Base-by-base conservation (phyloP, 1,140 invertebrate genomes). In the Rhyacophila brunnea region DNA sequence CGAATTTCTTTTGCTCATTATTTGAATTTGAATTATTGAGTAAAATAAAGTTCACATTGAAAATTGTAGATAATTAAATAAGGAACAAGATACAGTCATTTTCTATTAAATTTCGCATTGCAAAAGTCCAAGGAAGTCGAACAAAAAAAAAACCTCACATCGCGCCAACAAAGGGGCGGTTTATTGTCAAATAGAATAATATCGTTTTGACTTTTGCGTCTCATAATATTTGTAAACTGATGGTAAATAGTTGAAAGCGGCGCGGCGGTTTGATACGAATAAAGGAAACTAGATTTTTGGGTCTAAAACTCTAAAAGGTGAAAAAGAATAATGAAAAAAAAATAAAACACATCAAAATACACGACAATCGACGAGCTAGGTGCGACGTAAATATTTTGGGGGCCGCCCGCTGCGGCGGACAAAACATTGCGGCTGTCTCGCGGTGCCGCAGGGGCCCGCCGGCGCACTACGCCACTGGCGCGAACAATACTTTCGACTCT, bases 321-420 rank as follows among this genome's bases (percentile, higher is more conserved):
- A 32, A 44, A 14, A 38, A 13, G 43, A 47, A 44, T n/a, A n/a
- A n/a, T 28, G 23, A 28, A 28, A 28, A 28, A n/a, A 28, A 28
- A 28, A 28, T 28, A 9, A 5, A 9, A 28, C 23, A 28, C 9
- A 40, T 19, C 42, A 63, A 64, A 57, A 64, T 60, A 64, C 62
- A 64, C 60, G 62, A 64, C 62, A 64, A 64, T n/a, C n/a, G n/a
- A 64, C 62, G 62, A 64, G 62, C 51, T 48, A 64, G 62, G 62
- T 64, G 62, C 55, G 57, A 64, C 62, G 58, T 57, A 60, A 60
- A 64, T 64, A 64, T 64, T 64, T 64, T 64, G 40, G 44, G 48
- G 53, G 36, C 44, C 58, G 36, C 62, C 62, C 58, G 62, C 58
- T 44, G 62, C n/a, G 60, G 10, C 4, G 4, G 9, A 28, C 23